A percentile compares a stretch with the other conserved stretches of the same genome.
These are phyloP conservation scores for Fundulus diaphanus DNA, from an alignment of 2,797 vertebrate species.

Conservation along the genomic window DNA sequence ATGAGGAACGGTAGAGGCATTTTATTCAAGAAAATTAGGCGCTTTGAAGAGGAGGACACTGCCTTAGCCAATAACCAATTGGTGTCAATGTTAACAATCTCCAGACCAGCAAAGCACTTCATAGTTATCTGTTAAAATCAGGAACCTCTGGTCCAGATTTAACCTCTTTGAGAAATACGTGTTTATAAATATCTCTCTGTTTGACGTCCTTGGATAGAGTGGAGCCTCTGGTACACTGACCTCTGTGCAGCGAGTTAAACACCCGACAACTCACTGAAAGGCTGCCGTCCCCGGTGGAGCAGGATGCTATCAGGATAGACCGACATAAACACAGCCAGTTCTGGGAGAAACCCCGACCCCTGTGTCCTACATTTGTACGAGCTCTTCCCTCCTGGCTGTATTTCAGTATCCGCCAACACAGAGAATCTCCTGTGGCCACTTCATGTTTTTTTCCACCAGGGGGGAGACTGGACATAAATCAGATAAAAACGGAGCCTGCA, in stretches of 20 bases:
- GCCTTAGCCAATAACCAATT: too few species aligned
- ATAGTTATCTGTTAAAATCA: not conserved
- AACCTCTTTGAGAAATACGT: not conserved
- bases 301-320: slow-evolving; percentile 45
- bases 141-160: not conserved
- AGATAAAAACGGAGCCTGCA: slow-evolving; percentile 29
- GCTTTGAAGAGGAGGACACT: too few species aligned
- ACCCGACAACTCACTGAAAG: slow-evolving; percentile 40
- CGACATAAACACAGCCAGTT: slow-evolving; percentile 50
- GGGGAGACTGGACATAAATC: slow-evolving; percentile 42
- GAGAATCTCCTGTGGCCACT: slow-evolving; percentile 51
- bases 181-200: slow-evolving; percentile 19
- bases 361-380: slow-evolving; percentile 67
- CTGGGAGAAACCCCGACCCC: slow-evolving; percentile 51
- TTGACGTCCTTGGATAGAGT: slow-evolving; percentile 6
- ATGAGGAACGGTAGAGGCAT: too few species aligned
- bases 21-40: too few species aligned
- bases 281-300: slow-evolving; percentile 28
- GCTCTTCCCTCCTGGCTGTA: slow-evolving; percentile 50
- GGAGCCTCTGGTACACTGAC: slow-evolving; percentile 47
- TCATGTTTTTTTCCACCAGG: slow-evolving; percentile 38
- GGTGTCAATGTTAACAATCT: not conserved
- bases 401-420: slow-evolving; percentile 47
- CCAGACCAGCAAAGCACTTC: not conserved
- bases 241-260: slow-evolving; percentile 35